Conservation (phyloP, 2,113 vertebrate genomes). For the Antennarius striatus region DNA sequence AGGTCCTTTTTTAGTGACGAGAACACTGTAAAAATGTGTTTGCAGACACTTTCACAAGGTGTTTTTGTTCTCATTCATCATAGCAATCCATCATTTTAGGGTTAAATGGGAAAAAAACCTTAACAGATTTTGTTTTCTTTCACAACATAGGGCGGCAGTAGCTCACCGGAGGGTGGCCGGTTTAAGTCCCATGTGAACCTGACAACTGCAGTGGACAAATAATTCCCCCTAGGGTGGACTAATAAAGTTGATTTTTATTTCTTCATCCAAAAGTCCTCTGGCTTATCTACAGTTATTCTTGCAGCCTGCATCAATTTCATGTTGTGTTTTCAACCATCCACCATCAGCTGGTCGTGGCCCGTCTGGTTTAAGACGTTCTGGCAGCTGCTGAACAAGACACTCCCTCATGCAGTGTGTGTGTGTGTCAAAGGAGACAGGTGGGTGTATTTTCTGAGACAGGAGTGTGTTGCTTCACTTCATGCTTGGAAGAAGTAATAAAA, state of each 20-base stretch:
- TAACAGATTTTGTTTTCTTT: no score
- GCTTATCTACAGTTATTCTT: background rate
- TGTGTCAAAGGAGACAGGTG: constrained; percentile 25
- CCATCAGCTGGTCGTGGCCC: background rate
- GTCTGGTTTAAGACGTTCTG: background rate
- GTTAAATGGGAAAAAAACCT: no score
- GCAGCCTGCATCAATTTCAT: background rate
- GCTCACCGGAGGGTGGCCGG: no score
- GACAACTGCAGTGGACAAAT: no score
- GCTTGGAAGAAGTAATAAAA: background rate
- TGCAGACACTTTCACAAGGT: no score
- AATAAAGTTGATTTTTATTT: constrained; percentile 7
- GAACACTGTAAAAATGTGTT: no score
- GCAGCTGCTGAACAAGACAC: constrained; percentile 17
- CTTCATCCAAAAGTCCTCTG: background rate
- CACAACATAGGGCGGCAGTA: no score
- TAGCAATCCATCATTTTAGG: no score
- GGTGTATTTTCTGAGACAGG: constrained; percentile 21
- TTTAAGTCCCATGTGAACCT: no score
- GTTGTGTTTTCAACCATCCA: background rate
- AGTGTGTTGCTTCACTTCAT: constrained; percentile 3
- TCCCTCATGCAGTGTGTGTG: background rate
- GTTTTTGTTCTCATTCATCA: no score
- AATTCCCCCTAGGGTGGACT: background rate
- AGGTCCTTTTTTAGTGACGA: no score